Conservation (phyloP, 2,113 vertebrate genomes). For the Neolamprologus tretocephalus region DNA sequence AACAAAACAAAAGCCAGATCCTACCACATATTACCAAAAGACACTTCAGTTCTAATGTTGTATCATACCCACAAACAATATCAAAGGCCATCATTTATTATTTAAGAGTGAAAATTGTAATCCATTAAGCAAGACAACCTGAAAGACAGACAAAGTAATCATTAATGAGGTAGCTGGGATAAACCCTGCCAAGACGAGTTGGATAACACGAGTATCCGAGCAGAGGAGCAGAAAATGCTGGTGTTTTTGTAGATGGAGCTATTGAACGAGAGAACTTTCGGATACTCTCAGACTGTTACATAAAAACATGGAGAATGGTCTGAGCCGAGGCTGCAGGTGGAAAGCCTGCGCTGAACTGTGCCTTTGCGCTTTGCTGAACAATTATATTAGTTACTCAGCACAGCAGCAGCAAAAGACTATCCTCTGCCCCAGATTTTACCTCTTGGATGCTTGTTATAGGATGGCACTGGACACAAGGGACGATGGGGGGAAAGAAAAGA, state of each 20-base stretch:
- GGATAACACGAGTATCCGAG: not conserved
- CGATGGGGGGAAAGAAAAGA: not conserved
- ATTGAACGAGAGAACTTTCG: not conserved
- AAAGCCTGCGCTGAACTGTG: not conserved
- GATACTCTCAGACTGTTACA: not conserved
- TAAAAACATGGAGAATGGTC: not conserved
- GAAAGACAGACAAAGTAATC: not conserved
- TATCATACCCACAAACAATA: not conserved
- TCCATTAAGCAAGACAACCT: not conserved
- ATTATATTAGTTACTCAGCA: not conserved
- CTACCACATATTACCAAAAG: not conserved
- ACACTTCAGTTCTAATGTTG: not conserved
- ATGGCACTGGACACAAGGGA: not conserved
- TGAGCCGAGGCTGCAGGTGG: not conserved
- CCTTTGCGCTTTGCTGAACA: not conserved
- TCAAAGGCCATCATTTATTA: not conserved
- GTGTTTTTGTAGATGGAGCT: not conserved
- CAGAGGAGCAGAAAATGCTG: not conserved
- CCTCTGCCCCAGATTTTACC: slow-evolving; percentile 9
- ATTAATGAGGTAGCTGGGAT: not conserved
- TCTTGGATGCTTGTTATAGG: slow-evolving; percentile 3
- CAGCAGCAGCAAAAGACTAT: not conserved
- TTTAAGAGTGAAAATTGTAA: not conserved
- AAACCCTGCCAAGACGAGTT: not conserved
- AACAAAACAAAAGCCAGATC: slow-evolving; percentile 32